Conservation (phyloP, 2,113 vertebrate genomes). For the Suncus etruscus region DNA sequence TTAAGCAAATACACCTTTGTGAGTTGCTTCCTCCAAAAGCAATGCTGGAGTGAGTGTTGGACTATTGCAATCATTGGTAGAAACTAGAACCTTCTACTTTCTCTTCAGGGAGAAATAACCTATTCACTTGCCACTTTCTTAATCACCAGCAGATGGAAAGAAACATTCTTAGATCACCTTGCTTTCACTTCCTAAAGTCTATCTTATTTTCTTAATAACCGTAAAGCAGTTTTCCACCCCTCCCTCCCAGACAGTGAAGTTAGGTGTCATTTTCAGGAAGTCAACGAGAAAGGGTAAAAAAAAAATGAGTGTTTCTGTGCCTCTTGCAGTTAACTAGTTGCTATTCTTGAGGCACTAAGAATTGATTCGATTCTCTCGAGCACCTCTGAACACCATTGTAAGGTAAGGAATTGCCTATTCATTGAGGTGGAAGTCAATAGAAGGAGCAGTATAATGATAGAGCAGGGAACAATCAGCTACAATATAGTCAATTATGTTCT, state of each 20-base stretch:
- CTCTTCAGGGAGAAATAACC: constrained; percentile 10
- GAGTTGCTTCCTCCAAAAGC: background rate
- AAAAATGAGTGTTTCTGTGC: constrained; percentile 23
- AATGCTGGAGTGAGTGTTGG: background rate
- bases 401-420: constrained; percentile 68
- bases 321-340: constrained; percentile 34
- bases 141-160: constrained; percentile 6
- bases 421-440: constrained; percentile 62
- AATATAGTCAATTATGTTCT: constrained; percentile 51
- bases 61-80: background rate
- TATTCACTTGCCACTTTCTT: background rate
- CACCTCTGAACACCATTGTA: constrained; percentile 19
- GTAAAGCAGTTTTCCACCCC: background rate
- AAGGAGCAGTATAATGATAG: constrained; percentile 47
- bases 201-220: background rate
- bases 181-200: background rate
- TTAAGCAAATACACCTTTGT: background rate
- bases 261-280: background rate
- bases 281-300: background rate
- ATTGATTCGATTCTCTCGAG: constrained; percentile 47
- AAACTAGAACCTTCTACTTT: background rate
- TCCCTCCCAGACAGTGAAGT: background rate
- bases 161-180: background rate
- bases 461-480: constrained; percentile 46
- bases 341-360: constrained; percentile 13